Conservation (phyloP, 2,113 vertebrate genomes). For the Thomomys bottae region DNA sequence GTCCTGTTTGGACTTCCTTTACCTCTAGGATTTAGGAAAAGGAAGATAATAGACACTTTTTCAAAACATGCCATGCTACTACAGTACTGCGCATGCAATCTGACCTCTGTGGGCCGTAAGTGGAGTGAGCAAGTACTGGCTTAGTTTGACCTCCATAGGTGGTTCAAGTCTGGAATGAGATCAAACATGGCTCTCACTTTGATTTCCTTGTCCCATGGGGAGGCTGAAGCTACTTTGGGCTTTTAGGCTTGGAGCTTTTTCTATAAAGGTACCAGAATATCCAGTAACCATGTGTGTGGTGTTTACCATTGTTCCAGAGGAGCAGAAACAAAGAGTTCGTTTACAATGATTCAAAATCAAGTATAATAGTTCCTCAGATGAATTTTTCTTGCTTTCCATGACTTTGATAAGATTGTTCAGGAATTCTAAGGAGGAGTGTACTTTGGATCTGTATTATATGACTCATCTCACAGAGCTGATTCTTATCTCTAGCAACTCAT, state of each 20-base stretch:
- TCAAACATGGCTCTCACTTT: constrained; percentile 64
- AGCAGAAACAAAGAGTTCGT: constrained; percentile 57
- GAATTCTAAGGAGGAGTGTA: neutral
- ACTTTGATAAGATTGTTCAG: constrained; percentile 42
- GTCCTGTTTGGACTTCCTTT: neutral
- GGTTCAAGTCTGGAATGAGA: constrained; percentile 56
- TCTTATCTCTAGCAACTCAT: constrained; percentile 16
- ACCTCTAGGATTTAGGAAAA: constrained; percentile 50
- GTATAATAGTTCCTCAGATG: constrained; percentile 48
- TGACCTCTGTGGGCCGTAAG: constrained; percentile 46
- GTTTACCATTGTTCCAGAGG: constrained; percentile 66
- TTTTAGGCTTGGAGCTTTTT: constrained; percentile 56
- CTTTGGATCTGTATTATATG: constrained; percentile 41
- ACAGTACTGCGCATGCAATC: neutral
- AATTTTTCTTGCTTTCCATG: neutral
- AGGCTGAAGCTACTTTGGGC: constrained; percentile 60
- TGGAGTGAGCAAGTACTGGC: constrained; percentile 46
- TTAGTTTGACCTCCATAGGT: constrained; percentile 58
- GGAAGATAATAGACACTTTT: constrained; percentile 58
- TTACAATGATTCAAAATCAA: constrained; percentile 60
- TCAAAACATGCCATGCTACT: constrained; percentile 15
- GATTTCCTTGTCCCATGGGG: constrained; percentile 58
- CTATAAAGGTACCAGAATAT: constrained; percentile 65
- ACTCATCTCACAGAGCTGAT: constrained; percentile 36
- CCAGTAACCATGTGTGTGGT: constrained; percentile 43